phyloP scores from a whole-genome alignment of 2,113 vertebrate genomes.

The Archilochus colubris region DNA sequence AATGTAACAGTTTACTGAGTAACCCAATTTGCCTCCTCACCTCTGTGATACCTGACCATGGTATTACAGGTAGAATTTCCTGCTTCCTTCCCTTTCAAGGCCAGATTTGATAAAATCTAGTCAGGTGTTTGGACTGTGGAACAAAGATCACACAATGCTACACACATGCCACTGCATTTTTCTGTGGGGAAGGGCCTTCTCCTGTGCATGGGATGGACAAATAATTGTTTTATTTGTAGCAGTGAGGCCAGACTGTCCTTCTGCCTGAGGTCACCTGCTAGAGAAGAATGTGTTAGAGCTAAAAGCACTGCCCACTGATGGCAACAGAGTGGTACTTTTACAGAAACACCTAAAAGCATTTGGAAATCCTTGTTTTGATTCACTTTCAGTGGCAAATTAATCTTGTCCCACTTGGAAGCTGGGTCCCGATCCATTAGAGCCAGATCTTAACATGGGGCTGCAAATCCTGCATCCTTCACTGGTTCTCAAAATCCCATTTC shows the following conservation, averaged over 20 bases:
- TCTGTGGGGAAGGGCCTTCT: not conserved
- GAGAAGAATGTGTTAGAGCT: not conserved
- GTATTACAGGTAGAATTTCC: constrained; percentile 16
- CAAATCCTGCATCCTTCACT: not conserved
- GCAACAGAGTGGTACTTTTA: not conserved
- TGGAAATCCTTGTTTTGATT: not conserved
- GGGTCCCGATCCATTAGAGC: not conserved
- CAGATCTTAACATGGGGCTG: not conserved
- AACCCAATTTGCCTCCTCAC: not conserved
- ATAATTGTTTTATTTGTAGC: not conserved
- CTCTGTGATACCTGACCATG: not conserved
- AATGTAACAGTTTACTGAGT: not conserved
- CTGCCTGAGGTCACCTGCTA: not conserved
- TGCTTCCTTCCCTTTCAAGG: not conserved
- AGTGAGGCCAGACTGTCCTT: not conserved
- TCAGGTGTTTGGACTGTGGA: not conserved
- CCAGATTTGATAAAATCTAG: not conserved
- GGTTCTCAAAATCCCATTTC: not conserved
- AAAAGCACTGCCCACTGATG: not conserved
- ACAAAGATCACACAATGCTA: not conserved
- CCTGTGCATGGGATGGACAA: not conserved
- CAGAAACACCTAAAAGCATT: not conserved
- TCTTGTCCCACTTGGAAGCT: not conserved
- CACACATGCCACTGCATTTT: not conserved
- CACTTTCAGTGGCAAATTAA: not conserved